Conservation (phyloP, 2,888 invertebrate genomes). For the Herminia tarsipennalis region DNA sequence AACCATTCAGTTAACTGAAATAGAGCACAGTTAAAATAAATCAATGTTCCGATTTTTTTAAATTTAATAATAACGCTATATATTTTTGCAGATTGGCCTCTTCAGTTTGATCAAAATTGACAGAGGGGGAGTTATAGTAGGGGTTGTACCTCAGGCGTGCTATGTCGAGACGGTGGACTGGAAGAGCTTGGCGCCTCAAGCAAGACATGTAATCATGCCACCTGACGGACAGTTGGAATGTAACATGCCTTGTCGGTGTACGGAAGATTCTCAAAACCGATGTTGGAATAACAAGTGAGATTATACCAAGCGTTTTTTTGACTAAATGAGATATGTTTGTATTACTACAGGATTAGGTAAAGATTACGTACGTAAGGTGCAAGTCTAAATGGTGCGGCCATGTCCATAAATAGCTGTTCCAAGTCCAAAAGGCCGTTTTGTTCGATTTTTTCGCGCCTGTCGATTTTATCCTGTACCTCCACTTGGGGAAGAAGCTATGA, state of each 20-base stretch:
- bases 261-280: slow-evolving; percentile 51
- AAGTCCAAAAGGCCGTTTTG: too few species aligned
- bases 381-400: too few species aligned
- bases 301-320: too few species aligned
- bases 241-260: slow-evolving; percentile 60
- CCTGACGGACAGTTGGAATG: slow-evolving; percentile 52
- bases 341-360: not conserved
- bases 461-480: too few species aligned
- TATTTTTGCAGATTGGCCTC: slow-evolving; percentile 89
- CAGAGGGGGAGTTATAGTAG: slow-evolving; percentile 92
- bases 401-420: too few species aligned
- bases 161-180: slow-evolving; percentile 85
- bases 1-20: too few species aligned
- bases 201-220: slow-evolving; percentile 62
- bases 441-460: too few species aligned
- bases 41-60: too few species aligned
- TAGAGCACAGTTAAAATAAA: too few species aligned
- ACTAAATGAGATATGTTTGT: too few species aligned
- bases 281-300: slow-evolving; percentile 76
- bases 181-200: slow-evolving; percentile 64
- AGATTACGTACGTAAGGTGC: too few species aligned
- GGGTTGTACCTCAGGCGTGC: slow-evolving; percentile 91
- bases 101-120: slow-evolving; percentile 90
- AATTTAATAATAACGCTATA: not conserved
- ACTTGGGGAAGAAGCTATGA: too few species aligned